These are phyloP conservation scores for Nomada lathburiana DNA, from an alignment of 2,888 invertebrate species.

Conservation along the genomic window DNA sequence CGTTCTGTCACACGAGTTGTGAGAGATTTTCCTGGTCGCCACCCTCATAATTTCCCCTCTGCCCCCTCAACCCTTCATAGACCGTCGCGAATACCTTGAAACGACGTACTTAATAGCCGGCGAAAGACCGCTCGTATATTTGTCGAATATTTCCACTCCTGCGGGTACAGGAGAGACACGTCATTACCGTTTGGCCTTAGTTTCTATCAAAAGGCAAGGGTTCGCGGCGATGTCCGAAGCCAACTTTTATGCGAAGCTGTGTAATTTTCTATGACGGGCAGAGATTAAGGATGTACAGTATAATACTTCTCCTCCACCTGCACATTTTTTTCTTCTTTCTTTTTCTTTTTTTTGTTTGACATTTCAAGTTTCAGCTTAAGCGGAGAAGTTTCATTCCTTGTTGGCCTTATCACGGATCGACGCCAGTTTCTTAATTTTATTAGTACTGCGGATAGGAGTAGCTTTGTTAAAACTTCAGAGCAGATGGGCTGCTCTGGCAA, in stretches of 20 bases:
- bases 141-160: conserved; percentile 10
- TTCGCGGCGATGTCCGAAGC: not conserved
- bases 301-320: too few species aligned
- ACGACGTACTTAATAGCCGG: conserved; percentile 62
- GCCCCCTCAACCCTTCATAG: conserved; percentile 19
- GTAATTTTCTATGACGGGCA: not conserved
- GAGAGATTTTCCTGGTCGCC: conserved; percentile 61
- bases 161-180: not conserved
- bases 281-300: too few species aligned
- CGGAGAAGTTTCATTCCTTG: not conserved
- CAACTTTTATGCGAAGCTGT: not conserved
- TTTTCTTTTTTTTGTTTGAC: not conserved
- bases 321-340: not conserved
- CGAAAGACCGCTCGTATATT: conserved; percentile 49
- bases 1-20: conserved; percentile 68
- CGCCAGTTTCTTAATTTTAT: conserved; percentile 28
- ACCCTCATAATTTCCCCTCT: conserved; percentile 51
- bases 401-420: conserved; percentile 8
- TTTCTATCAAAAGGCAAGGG: not conserved
- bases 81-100: conserved; percentile 49
- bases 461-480: conserved; percentile 8
- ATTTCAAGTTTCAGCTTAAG: not conserved
- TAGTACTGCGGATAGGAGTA: not conserved
- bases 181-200: not conserved
- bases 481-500: not conserved